Base-by-base conservation (phyloP, 2,113 vertebrate genomes). In the Eulemur rufifrons region DNA sequence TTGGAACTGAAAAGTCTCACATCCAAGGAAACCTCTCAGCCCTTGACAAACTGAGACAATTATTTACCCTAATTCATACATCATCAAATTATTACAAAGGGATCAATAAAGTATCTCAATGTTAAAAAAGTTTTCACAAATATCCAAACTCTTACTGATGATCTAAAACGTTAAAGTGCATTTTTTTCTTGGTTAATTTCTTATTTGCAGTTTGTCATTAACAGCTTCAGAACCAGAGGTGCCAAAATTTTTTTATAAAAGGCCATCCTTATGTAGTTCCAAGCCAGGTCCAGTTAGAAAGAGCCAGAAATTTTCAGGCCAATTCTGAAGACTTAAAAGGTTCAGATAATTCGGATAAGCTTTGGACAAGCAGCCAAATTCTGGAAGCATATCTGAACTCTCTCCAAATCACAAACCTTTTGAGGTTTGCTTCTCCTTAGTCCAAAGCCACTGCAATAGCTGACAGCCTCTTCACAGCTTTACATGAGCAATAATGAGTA, bases 401-500 rank as follows among this genome's bases (percentile, higher is more conserved):
- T 25, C 61, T 98, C 98, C 98, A 97, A 96, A 95, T 98, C 84
- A 84, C 95, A 97, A 97, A 98, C 95, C 97, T 97, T 98, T 94
- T 96, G 98, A 97, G 97, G 96, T 92, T 97, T 96, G 61, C 81
- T 89, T 96, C 95, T 91, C 90, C 82, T 94, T 74, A 68, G 42
- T 69, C 69, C 92, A 95, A 94, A 97, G 97, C 78, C 97, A 95
- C 89, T 97, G 97, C 93, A 98, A 91, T 1, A 97, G 37, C 95
- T 92, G 90, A 90, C 95, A 96, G 98, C 95, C 81, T 98, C 98
- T 95, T 98, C 93, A 97, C 96, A 97, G 91, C 94, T 97, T 93
- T 95, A 42, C 97, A 97, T 96, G 94, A 98, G 98, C 98, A 97
- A 98, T 98, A 98, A 98, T 95, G 93, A 98, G 97, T 87, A 91